Evolutionary conservation across 2,797 vertebrate genomes (phyloP).

Genomic region (Malacoraja senta): DNA sequence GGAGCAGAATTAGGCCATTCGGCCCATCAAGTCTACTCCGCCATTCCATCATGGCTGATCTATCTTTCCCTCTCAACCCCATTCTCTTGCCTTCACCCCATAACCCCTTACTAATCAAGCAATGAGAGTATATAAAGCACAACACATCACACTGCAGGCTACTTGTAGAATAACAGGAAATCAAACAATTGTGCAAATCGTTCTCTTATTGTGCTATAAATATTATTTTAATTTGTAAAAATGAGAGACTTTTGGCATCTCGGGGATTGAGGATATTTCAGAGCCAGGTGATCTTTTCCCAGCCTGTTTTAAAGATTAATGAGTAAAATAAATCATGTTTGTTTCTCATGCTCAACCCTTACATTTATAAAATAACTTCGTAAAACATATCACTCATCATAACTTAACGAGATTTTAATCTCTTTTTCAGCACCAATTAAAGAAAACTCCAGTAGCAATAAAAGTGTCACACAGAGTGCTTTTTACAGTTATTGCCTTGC

Average conservation of each 20-base stretch:
- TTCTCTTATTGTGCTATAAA: not conserved
- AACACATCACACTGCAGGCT: not conserved
- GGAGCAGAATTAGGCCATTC: no score
- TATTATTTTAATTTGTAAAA: conserved; percentile 14
- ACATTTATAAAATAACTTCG: not conserved
- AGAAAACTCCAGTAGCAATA: not conserved
- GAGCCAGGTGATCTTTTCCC: not conserved
- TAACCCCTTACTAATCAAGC: no score
- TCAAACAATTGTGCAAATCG: not conserved
- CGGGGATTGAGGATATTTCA: not conserved
- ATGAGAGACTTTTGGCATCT: not conserved
- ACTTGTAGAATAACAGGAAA: not conserved
- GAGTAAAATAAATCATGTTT: conserved; percentile 20
- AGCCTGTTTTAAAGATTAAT: conserved; percentile 14
- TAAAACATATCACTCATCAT: conserved; percentile 8
- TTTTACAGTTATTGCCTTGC: conserved; percentile 1
- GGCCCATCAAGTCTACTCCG: no score
- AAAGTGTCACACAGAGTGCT: not conserved
- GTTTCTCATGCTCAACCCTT: not conserved
- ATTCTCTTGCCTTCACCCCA: no score
- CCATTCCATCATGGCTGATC: no score
- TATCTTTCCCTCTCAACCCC: no score
- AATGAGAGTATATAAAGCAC: not conserved
- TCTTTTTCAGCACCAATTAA: not conserved
- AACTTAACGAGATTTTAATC: conserved; percentile 10